Evolutionary conservation across 2,113 vertebrate species (phyloP), one percentile per base, ranked within the genome.

Genomic region (Pelodiscus sinensis): DNA sequence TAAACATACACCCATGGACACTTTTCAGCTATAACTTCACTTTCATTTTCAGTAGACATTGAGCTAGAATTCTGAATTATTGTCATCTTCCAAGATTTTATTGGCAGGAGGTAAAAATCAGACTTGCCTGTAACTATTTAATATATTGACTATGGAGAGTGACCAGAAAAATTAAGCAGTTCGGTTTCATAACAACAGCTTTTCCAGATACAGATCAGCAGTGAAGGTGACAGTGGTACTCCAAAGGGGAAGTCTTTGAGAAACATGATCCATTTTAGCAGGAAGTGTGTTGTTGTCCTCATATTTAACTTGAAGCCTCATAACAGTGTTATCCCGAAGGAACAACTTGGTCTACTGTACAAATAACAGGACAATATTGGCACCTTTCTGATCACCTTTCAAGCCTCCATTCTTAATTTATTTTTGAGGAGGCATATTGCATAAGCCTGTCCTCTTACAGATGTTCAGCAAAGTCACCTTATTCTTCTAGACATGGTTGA

Each of bases 21-120:
- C 6, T 73, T 10, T 60, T 5, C 2, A 51, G 85, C 75, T 85
- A 86, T 91, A 75, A 35, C 75, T 79, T 81, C 44, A n/a, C 9
- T 8, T 52, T 57, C 31, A 85, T 91, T 80, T 75, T 92, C 79
- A 88, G 57, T 15, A 92, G 79, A 82, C 1, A 0, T 86, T 11
- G 54, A 55, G 91, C 57, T 90, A 96, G 88, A 78, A 52, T 65
- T 81, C 86, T 87, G 25, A 89, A 73, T 57, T 84, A n/a, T 60
- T 84, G 50, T 58, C 86, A 85, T 10, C 27, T 22, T 85, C 29
- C 27, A 87, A 81, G 81, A 83, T 90, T 93, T 87, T 92, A 27
- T 87, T 94, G 86, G 82, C 82, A 90, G 18, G 35, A 82, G 85
- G 35, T 80, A 35, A 65, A 84, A 44, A 82, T 84, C 44, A 95